Base-by-base conservation (phyloP, 2,797 vertebrate species). In the Galagoides demidoff region DNA sequence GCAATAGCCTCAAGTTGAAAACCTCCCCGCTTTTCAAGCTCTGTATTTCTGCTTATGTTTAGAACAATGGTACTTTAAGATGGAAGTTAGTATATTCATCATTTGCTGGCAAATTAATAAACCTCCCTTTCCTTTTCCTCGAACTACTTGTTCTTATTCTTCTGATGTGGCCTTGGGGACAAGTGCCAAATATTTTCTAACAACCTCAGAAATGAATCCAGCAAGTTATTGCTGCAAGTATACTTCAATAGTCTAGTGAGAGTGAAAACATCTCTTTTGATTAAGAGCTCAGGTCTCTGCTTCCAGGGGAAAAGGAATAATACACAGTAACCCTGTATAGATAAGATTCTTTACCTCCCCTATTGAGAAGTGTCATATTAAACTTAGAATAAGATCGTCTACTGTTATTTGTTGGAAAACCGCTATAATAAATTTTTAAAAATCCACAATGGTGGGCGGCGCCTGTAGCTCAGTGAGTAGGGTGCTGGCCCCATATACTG, bases 381-480 rank as follows among this genome's bases (percentile, higher is more conserved):
- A 2, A 55, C 0, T 10, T 6, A 45, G 9, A 0, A 61, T 2
- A 39, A 87, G 68, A 61, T 83, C 52, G 27, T 94, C 52, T 96
- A 68, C 87, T 96, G 87, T 93, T 92, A 89, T 63, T 96, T 96
- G 59, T 95, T 94, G 93, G 74, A 43, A 85, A 27, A 55, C 1
- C 0, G 1, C 27, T 16, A 25, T 31, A 78, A 78, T 55, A 25
- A 79, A 20, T 4, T n/a, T 31, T 25, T 39, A 68, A 61, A 59
- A 66, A 49, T 43, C 23, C 1, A 29, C 3, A 1, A 61, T 6
- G 1, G 27, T 0, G 39, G 3, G 39, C 39, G 39, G 39, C 5
- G 39, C 39, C 39, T 39, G 39, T 39, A 5, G 39, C 39, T 39
- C 39, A 39, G 39, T 39, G 39, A 39, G 39, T 39, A 39, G 39